Evolutionary conservation across 2,888 invertebrate genomes (phyloP).

Genomic region (Folsomia manolachei): DNA sequence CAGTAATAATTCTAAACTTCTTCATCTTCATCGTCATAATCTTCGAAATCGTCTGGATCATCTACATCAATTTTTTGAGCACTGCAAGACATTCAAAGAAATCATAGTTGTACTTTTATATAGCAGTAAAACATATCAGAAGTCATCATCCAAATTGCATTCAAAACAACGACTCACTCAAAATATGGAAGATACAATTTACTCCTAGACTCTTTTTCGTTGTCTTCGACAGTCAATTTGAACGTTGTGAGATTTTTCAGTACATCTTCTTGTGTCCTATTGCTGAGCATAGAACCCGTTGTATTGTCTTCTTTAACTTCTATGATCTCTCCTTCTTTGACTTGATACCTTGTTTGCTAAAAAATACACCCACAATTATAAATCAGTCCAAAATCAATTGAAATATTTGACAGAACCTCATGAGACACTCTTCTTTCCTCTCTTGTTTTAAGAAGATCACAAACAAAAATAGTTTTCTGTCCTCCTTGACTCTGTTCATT

Average conservation of each 20-base stretch:
- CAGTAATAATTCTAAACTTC: no score
- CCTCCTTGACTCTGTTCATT: neutral
- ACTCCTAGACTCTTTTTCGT: constrained; percentile 62
- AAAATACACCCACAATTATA: constrained; percentile 20
- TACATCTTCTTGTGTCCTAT: constrained; percentile 32
- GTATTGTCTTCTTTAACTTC: constrained; percentile 17
- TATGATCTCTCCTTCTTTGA: constrained; percentile 29
- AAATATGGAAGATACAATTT: constrained; percentile 64
- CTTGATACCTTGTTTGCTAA: constrained; percentile 37
- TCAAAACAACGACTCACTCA: constrained; percentile 53
- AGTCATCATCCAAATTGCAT: neutral
- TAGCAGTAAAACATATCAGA: neutral
- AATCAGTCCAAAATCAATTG: neutral
- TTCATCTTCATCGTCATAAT: constrained; percentile 47
- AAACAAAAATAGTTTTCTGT: constrained; percentile 17
- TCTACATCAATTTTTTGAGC: constrained; percentile 44
- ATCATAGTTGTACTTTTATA: no score
- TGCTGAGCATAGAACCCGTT: neutral
- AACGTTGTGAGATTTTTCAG: constrained; percentile 60
- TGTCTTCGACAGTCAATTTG: constrained; percentile 64
- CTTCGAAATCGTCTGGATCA: constrained; percentile 39
- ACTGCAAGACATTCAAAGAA: constrained; percentile 35
- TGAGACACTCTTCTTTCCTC: constrained; percentile 24
- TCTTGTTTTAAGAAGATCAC: constrained; percentile 35
- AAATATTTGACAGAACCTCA: constrained; percentile 18